Evolutionary conservation across 2,113 vertebrate genomes (phyloP).

Genomic region (Pterophyllum scalare): DNA sequence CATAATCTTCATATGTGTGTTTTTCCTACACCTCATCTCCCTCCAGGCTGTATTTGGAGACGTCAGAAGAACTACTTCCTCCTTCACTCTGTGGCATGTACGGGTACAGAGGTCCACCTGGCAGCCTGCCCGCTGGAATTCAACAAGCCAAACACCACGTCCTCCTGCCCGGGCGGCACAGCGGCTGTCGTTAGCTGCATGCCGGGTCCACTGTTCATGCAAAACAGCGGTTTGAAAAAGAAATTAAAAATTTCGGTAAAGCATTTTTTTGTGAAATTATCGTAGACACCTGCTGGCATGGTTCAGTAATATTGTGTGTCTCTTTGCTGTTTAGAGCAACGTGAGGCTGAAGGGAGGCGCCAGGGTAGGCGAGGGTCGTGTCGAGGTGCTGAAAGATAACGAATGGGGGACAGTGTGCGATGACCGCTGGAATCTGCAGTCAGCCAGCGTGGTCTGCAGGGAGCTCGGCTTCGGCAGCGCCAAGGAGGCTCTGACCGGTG

Average conservation of each 20-base stretch:
- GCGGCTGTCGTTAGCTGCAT: constrained; percentile 90
- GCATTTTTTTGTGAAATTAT: accelerated
- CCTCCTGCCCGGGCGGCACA: constrained; percentile 81
- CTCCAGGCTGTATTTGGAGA: constrained; percentile 86
- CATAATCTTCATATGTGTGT: not conserved
- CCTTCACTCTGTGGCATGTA: constrained; percentile 89
- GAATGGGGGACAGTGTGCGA: constrained; percentile 96
- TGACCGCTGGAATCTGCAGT: constrained; percentile 91
- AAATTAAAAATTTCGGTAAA: constrained; percentile 79
- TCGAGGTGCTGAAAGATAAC: constrained; percentile 89
- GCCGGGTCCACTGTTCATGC: constrained; percentile 84
- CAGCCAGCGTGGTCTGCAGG: constrained; percentile 94
- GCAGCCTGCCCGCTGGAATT: constrained; percentile 91
- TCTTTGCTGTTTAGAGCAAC: constrained; percentile 73
- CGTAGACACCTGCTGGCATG: not conserved
- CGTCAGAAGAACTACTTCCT: constrained; percentile 86
- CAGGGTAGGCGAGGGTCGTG: constrained; percentile 87
- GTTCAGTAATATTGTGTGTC: not conserved
- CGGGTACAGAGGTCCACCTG: constrained; percentile 90
- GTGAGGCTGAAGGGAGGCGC: constrained; percentile 91
- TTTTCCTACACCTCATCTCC: not conserved
- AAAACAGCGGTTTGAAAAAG: constrained; percentile 81
- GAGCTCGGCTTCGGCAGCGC: constrained; percentile 96
- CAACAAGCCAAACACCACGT: constrained; percentile 82
- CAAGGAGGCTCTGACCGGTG: constrained; percentile 91